These are phyloP conservation scores for Reticulitermes lucifugus DNA, from an alignment of 2,888 invertebrate species.

Conservation along the genomic window DNA sequence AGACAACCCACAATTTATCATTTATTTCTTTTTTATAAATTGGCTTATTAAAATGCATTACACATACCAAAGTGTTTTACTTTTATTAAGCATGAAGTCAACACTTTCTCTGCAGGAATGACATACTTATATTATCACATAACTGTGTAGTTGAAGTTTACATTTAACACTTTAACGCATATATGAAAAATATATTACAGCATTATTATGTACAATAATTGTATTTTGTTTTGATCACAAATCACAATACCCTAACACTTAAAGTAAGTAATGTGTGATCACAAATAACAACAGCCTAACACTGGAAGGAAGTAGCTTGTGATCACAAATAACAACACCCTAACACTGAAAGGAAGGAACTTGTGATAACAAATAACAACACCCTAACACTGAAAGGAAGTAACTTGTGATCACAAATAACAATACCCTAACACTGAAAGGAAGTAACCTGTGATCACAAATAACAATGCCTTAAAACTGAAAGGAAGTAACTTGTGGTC, in stretches of 20 bases:
- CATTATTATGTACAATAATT: conserved; percentile 9
- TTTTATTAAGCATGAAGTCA: background rate
- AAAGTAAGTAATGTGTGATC: background rate
- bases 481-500: no score
- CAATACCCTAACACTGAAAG: background rate
- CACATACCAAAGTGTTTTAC: background rate
- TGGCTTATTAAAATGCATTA: background rate
- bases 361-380: no score
- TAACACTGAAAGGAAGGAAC: no score
- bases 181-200: conserved; percentile 16
- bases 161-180: background rate
- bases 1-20: background rate
- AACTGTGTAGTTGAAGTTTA: background rate
- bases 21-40: background rate
- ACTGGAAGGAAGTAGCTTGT: no score
- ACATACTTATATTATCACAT: background rate
- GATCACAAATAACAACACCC: no score
- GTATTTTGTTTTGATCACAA: background rate
- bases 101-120: background rate
- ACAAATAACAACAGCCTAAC: no score
- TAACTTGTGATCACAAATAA: background rate
- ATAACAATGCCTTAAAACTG: no score
- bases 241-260: background rate
- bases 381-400: no score
- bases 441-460: background rate